Evolutionary conservation across 1,140 invertebrate genomes (phyloP).

Genomic region (Ips nitidus): DNA sequence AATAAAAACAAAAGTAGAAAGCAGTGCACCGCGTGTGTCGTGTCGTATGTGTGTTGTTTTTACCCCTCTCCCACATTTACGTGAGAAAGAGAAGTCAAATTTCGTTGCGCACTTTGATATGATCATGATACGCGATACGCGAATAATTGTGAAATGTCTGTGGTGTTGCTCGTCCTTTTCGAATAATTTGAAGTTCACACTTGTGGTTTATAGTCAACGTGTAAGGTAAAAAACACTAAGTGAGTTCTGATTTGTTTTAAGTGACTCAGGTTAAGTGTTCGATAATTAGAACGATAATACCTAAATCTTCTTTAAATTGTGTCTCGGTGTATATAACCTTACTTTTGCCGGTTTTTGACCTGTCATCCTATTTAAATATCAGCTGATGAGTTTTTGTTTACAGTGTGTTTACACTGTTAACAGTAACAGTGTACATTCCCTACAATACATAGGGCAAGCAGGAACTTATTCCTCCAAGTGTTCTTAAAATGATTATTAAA

Average conservation of each 20-base stretch:
- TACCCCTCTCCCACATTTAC: slow-evolving; percentile 6
- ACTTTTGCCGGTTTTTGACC: slow-evolving; percentile 34
- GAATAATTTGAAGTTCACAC: slow-evolving; percentile 20
- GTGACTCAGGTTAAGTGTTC: neutral
- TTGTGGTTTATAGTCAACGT: slow-evolving; percentile 15
- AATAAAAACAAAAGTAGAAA: slow-evolving; percentile 25
- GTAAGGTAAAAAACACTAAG: neutral
- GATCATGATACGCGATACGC: neutral
- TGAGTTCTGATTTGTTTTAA: neutral
- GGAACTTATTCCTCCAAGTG: neutral
- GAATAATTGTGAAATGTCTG: slow-evolving; percentile 10
- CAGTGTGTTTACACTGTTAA: slow-evolving; percentile 6
- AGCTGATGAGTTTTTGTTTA: slow-evolving; percentile 37
- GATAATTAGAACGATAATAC: neutral
- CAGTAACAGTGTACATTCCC: slow-evolving; percentile 3
- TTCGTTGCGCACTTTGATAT: slow-evolving; percentile 15
- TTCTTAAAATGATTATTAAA: slow-evolving; percentile 24
- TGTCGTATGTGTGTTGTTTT: neutral
- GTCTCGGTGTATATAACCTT: slow-evolving; percentile 16
- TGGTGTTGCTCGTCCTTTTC: slow-evolving; percentile 12
- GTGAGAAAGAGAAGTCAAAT: neutral
- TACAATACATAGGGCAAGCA: neutral
- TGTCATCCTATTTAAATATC: slow-evolving; percentile 37
- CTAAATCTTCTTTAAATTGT: too few relatives aligned
- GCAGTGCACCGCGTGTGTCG: slow-evolving; percentile 13